phyloP scores from a whole-genome alignment of 2,888 invertebrate genomes.

The Anagyrus pseudococci region DNA sequence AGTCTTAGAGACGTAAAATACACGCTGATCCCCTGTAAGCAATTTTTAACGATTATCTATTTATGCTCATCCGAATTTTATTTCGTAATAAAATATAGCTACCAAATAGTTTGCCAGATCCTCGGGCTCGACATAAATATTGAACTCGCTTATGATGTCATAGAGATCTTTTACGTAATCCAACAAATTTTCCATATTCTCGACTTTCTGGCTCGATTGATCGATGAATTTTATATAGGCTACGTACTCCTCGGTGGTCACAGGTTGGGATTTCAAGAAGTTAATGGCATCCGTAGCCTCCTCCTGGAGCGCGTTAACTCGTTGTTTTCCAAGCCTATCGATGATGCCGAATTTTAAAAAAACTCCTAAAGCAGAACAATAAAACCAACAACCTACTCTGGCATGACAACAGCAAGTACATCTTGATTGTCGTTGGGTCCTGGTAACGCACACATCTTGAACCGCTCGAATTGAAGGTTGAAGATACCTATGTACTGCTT shows the following conservation, averaged over 20 bases:
- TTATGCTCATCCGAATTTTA: background rate
- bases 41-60: background rate
- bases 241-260: conserved; percentile 76
- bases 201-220: conserved; percentile 70
- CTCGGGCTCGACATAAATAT: conserved; percentile 75
- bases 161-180: conserved; percentile 85
- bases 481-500: conserved; percentile 77
- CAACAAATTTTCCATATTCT: conserved; percentile 73
- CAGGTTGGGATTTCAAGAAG: conserved; percentile 67
- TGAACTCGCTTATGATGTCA: conserved; percentile 82
- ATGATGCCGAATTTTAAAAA: conserved; percentile 1
- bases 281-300: conserved; percentile 71
- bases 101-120: conserved; percentile 70
- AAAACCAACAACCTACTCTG: conserved; percentile 65
- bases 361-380: conserved; percentile 3
- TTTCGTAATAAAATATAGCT: conserved; percentile 40
- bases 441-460: conserved; percentile 76
- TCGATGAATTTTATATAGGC: conserved; percentile 76
- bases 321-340: conserved; percentile 65
- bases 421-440: conserved; percentile 75
- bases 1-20: conserved; percentile 71
- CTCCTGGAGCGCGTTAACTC: conserved; percentile 64
- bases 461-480: conserved; percentile 72
- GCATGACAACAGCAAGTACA: conserved; percentile 70
- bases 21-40: conserved; percentile 66